Evolutionary conservation across 1,140 invertebrate species (phyloP), one percentile per base, ranked within the genome.

Genomic region (Lysiphlebus fabarum): DNA sequence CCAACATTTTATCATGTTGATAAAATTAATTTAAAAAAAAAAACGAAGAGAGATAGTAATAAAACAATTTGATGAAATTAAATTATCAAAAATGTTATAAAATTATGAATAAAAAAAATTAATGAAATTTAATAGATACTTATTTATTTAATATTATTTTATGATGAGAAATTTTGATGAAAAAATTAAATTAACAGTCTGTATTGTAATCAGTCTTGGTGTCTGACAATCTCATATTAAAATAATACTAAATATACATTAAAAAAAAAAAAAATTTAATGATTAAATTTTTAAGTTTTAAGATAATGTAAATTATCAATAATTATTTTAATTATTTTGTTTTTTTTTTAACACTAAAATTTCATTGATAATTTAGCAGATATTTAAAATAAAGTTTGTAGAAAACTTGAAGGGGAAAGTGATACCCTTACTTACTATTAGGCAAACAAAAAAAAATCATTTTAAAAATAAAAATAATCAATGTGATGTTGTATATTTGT

Each of bases 401-500:
- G 48, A 48, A 38, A 59, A 57, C 47, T 59, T 57, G 54, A n/a
- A n/a, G n/a, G 58, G 65, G 60, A 53, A 62, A 64, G 66, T 26
- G 37, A 61, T 63, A 57, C 62, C 56, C 63, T 65, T 61, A 42
- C 58, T 41, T 44, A 59, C 57, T 64, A 58, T 61, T 65, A 62
- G 62, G 48, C 49, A 51, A 34, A 26, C 45, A 58, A 54, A 54
- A 55, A 50, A 67, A 55, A 61, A 26, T 41, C 59, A 67, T 42
- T 53, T 44, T 56, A 53, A 63, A 61, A 58, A 63, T 62, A 62
- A 17, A 45, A 62, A 66, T n/a, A 69, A 61, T 70, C 38, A 66
- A 71, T 70, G 69, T 72, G 67, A 71, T 67, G 70, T 72, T 54
- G 57, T 62, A 49, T 70, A 62, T 58, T 53, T 72, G 65, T 62